Evolutionary conservation across 2,888 invertebrate genomes (phyloP).

Genomic region (Cantharis flavilabris): DNA sequence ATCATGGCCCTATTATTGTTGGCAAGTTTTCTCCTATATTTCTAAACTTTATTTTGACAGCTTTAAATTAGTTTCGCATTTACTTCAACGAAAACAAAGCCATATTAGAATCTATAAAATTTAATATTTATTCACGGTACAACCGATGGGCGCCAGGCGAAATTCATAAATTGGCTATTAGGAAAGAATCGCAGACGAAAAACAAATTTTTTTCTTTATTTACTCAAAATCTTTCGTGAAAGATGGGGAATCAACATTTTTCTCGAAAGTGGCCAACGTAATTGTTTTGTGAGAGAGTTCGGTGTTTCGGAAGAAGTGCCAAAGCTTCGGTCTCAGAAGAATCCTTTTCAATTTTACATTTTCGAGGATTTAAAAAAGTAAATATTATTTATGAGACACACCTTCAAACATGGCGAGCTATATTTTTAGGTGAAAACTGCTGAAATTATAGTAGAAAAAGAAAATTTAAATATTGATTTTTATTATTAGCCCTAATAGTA

Average conservation of each 20-base stretch:
- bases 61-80: background rate
- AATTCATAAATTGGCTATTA: background rate
- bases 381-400: background rate
- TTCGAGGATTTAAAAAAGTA: background rate
- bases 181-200: background rate
- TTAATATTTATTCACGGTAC: too few relatives aligned
- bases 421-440: background rate
- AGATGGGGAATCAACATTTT: background rate
- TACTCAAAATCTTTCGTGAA: background rate
- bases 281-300: background rate
- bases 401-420: background rate
- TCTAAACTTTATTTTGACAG: background rate
- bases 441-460: background rate
- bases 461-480: background rate
- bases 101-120: background rate
- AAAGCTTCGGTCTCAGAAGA: background rate
- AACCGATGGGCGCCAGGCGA: too few relatives aligned
- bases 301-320: background rate
- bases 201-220: background rate
- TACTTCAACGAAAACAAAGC: background rate
- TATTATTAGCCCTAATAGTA: slow-evolving; percentile 10
- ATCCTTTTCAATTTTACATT: background rate
- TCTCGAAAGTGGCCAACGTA: background rate
- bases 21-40: background rate
- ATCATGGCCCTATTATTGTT: background rate